Conservation (phyloP, 1,140 invertebrate species). For the Drosophila willistoni region DNA sequence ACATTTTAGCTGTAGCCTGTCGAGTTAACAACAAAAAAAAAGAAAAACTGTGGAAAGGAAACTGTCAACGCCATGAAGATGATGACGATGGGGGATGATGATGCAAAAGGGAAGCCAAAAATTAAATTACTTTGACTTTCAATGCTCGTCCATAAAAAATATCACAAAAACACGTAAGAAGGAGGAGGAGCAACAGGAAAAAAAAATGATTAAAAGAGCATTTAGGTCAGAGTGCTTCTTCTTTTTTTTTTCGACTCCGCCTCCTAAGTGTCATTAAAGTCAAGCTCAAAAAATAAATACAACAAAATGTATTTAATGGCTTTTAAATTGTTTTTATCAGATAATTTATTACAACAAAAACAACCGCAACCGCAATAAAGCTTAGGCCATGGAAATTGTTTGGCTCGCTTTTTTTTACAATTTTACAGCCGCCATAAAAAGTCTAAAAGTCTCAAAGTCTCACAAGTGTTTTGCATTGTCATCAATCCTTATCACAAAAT, state of each 20-base stretch:
- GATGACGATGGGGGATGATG: conserved; percentile 31
- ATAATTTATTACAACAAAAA: conserved; percentile 54
- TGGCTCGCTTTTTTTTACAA: conserved; percentile 24
- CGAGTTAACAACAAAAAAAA: conserved; percentile 26
- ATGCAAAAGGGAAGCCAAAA: conserved; percentile 45
- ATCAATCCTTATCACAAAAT: conserved; percentile 49
- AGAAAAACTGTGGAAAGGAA: conserved; percentile 33
- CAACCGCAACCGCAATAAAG: conserved; percentile 46
- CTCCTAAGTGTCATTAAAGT: conserved; percentile 28
- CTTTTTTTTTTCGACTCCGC: conserved; percentile 1
- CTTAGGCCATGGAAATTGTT: conserved; percentile 49
- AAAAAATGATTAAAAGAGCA: conserved; percentile 30
- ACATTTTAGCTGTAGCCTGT: conserved; percentile 25
- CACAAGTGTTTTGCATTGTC: conserved; percentile 47
- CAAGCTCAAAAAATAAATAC: conserved; percentile 44
- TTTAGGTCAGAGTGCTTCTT: conserved; percentile 40
- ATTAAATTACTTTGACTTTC: conserved; percentile 64
- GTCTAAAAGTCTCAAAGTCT: conserved; percentile 44
- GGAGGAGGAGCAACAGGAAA: not conserved
- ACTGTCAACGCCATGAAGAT: conserved; percentile 48
- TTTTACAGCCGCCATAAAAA: conserved; percentile 47
- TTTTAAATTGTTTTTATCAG: conserved; percentile 61
- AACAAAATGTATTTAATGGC: conserved; percentile 47
- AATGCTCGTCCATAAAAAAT: conserved; percentile 43
- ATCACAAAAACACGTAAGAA: not conserved